Conservation (phyloP, 2,888 invertebrate species). For the Priocnemis perturbator region DNA sequence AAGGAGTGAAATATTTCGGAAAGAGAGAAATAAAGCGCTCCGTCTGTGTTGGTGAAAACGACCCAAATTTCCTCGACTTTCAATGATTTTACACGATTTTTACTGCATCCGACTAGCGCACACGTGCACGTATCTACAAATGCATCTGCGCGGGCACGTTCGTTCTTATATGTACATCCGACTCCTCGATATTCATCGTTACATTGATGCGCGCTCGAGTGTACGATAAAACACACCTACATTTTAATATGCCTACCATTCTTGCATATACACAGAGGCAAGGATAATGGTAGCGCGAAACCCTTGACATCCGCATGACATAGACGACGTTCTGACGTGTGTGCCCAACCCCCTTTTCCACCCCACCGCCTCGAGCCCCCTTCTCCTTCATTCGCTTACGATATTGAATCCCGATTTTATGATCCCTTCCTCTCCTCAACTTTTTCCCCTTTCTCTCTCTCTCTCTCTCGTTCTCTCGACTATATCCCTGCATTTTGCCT, state of each 20-base stretch:
- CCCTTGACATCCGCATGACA: conserved; percentile 34
- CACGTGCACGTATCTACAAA: too few species aligned
- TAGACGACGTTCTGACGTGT: conserved; percentile 19
- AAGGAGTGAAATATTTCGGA: too few species aligned
- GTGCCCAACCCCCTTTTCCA: conserved; percentile 14
- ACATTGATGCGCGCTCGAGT: neutral
- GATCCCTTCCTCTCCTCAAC: conserved; percentile 44
- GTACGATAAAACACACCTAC: neutral
- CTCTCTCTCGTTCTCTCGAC: conserved; percentile 2
- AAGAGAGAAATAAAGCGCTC: too few species aligned
- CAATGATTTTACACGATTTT: too few species aligned
- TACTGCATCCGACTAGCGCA: too few species aligned
- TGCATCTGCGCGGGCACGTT: too few species aligned
- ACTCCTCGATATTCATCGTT: too few species aligned
- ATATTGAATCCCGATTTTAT: conserved; percentile 74
- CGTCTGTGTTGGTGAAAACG: too few species aligned
- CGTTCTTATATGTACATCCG: too few species aligned
- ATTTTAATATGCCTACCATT: neutral
- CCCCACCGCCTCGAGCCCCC: conserved; percentile 9
- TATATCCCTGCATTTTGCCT: neutral
- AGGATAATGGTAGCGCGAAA: neutral
- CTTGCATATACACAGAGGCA: neutral
- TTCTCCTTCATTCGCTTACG: conserved; percentile 42
- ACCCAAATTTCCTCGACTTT: too few species aligned
- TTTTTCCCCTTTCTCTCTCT: conserved; percentile 6